These are phyloP conservation scores for Chrysina gloriosa DNA, from an alignment of 2,888 invertebrate genomes.

Conservation along the genomic window DNA sequence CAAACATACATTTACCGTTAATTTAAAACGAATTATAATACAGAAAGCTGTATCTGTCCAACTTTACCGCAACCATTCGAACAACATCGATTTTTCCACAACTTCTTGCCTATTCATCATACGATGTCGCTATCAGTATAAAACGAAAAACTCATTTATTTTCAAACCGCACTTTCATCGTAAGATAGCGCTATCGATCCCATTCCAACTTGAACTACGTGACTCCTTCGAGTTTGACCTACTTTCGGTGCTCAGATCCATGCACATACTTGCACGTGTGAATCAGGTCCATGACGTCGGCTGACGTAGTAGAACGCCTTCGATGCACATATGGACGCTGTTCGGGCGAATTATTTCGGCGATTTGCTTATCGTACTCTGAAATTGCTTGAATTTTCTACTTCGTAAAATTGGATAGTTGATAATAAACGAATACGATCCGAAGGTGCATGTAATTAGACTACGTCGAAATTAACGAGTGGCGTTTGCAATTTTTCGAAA, in stretches of 20 bases:
- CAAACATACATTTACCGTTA: no score
- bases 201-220: constrained; percentile 1
- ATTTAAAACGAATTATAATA: no score
- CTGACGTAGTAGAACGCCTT: constrained; percentile 57
- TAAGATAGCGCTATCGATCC: constrained; percentile 7
- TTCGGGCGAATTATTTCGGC: constrained; percentile 40
- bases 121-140: not conserved
- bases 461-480: no score
- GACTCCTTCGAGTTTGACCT: constrained; percentile 54
- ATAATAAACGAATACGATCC: no score
- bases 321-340: constrained; percentile 43
- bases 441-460: no score
- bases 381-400: no score
- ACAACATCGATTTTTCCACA: not conserved
- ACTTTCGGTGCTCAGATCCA: constrained; percentile 59
- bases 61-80: not conserved
- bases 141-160: not conserved
- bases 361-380: constrained; percentile 10
- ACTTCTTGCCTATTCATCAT: not conserved
- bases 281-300: constrained; percentile 63
- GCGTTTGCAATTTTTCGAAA: no score
- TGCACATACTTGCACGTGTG: constrained; percentile 66
- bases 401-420: no score
- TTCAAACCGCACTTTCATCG: not conserved
- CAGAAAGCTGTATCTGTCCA: no score